Percentiles rank a stretch among this genome's conserved stretches.
Evolutionary conservation across 2,888 invertebrate species (phyloP).

Genomic region (Desoria tigrina): DNA sequence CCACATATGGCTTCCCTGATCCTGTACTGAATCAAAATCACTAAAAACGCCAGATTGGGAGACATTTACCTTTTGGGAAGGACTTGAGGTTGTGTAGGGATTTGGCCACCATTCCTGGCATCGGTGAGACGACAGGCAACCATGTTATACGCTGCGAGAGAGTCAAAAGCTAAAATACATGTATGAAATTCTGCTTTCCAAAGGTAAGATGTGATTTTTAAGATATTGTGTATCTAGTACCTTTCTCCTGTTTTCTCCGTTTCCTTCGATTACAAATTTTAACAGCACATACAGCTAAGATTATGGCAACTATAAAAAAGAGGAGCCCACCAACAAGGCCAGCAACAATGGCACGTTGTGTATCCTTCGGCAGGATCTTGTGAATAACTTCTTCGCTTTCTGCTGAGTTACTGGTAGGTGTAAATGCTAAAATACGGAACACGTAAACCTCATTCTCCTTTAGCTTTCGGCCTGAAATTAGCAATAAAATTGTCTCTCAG

Average conservation of each 20-base stretch:
- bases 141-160: constrained; percentile 92
- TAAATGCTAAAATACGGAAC: constrained; percentile 86
- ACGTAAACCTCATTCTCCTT: constrained; percentile 12
- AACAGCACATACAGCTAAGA: constrained; percentile 93
- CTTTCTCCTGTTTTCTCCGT: constrained; percentile 96
- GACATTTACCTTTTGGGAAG: constrained; percentile 85
- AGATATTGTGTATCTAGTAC: constrained; percentile 61
- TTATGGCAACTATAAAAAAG: constrained; percentile 96
- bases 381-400: constrained; percentile 85
- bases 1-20: too few species aligned
- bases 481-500: not conserved
- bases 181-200: constrained; percentile 55
- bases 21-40: too few species aligned
- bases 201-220: not conserved
- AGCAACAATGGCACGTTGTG: constrained; percentile 93
- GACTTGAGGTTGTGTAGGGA: constrained; percentile 80
- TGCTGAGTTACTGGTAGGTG: constrained; percentile 72
- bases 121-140: constrained; percentile 95
- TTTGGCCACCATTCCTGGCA: constrained; percentile 78
- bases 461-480: constrained; percentile 34
- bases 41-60: not conserved
- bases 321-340: constrained; percentile 95
- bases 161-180: too few species aligned
- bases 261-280: constrained; percentile 97
- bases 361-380: constrained; percentile 84